Evolutionary conservation across 30 jellyfish, hydroid and myxozoan genomes (phyloP).

Genomic region (Hydra vulgaris): DNA sequence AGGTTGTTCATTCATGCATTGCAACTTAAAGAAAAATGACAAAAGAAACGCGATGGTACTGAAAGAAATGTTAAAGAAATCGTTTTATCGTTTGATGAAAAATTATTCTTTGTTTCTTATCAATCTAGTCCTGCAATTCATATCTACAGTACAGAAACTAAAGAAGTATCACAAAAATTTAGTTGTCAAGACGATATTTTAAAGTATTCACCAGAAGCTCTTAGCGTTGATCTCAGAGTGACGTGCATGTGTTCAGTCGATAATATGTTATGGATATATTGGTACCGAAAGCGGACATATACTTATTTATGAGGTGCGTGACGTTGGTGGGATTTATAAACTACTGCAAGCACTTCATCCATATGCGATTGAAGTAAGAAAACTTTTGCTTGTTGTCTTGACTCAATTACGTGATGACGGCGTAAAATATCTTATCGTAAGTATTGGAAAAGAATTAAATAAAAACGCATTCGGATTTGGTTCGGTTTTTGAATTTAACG

Average conservation of each 20-base stretch:
- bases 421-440: not conserved
- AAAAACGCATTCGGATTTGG: not conserved
- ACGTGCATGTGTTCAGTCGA: conserved; percentile 42
- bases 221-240: conserved; percentile 54
- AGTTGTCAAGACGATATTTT: conserved; percentile 42
- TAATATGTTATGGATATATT: conserved; percentile 78
- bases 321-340: not conserved
- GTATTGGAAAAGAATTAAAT: not conserved
- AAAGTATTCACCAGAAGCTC: conserved; percentile 39
- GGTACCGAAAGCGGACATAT: conserved; percentile 96
- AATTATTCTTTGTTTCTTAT: conserved; percentile 29
- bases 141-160: conserved; percentile 10
- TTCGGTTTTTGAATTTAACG: not conserved
- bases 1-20: not conserved
- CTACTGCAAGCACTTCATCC: not conserved
- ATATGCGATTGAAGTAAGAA: not conserved
- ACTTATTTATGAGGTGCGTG: conserved; percentile 25
- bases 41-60: not conserved
- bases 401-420: not conserved
- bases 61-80: conserved; percentile 25
- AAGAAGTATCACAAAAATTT: conserved; percentile 12
- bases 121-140: conserved; percentile 42
- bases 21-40: not conserved
- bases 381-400: not conserved
- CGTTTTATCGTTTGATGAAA: conserved; percentile 31